Evolutionary conservation across 92 coral and sea anemone genomes (phyloP).

Genomic region (Parazoanthus atlanticus): DNA sequence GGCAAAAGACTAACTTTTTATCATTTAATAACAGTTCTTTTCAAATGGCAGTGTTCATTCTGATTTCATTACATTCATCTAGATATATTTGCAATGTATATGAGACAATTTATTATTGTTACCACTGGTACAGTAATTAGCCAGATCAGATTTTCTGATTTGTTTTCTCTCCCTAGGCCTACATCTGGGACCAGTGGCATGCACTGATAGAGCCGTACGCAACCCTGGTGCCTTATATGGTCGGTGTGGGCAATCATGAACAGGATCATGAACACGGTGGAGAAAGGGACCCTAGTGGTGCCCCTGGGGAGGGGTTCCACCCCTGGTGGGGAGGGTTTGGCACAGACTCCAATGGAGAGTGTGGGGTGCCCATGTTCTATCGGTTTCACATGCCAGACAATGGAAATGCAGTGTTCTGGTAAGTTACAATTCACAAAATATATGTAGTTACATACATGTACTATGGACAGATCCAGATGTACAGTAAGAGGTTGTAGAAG

Average conservation of each 20-base stretch:
- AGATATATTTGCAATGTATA: too few species aligned
- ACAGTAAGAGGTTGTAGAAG: too few species aligned
- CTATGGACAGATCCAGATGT: too few species aligned
- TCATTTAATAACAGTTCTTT: too few species aligned
- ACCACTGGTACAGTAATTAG: too few species aligned
- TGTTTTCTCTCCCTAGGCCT: conserved; percentile 46
- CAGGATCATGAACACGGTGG: conserved; percentile 76
- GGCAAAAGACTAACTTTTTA: too few species aligned
- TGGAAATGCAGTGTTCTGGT: conserved; percentile 89
- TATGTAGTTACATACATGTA: too few species aligned
- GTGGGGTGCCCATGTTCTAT: conserved; percentile 88
- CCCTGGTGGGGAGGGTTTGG: conserved; percentile 89
- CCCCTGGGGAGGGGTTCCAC: conserved; percentile 80
- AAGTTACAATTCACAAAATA: too few species aligned
- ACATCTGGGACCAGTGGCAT: conserved; percentile 92
- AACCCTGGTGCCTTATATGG: conserved; percentile 83
- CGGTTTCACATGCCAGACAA: conserved; percentile 89
- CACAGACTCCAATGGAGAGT: conserved; percentile 83
- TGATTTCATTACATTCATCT: too few species aligned
- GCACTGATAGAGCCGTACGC: conserved; percentile 81
- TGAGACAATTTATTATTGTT: too few species aligned
- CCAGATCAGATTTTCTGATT: background rate
- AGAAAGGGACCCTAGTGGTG: conserved; percentile 75
- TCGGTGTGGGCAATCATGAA: conserved; percentile 84
- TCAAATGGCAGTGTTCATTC: too few species aligned